Conservation (phyloP, 2,113 vertebrate species). For the Calonectris borealis region DNA sequence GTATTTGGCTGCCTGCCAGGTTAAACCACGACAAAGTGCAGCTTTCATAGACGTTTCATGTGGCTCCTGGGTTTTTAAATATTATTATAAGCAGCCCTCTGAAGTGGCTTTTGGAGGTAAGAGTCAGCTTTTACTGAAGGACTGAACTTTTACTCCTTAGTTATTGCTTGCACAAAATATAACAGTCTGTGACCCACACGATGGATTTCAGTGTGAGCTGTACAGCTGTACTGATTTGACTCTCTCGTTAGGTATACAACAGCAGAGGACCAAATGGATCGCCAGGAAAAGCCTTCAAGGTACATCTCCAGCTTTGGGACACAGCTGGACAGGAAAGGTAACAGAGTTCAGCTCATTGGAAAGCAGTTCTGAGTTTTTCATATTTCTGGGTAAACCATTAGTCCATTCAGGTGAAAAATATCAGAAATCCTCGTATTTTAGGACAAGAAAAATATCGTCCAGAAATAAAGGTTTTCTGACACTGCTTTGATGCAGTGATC, state of each 20-base stretch:
- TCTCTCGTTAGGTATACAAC: constrained; percentile 81
- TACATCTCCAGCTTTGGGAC: constrained; percentile 97
- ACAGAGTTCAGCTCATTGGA: neutral
- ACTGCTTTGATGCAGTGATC: neutral
- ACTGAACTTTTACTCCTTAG: neutral
- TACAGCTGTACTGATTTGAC: neutral
- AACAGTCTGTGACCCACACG: fast-evolving
- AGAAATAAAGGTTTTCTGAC: neutral
- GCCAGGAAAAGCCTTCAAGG: constrained; percentile 89
- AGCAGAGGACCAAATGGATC: constrained; percentile 83
- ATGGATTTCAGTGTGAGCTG: neutral
- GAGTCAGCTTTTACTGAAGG: neutral
- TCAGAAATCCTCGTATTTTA: neutral
- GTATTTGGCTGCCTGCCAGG: too few relatives aligned
- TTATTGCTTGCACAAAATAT: too few relatives aligned
- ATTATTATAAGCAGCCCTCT: neutral
- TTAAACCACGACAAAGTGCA: too few relatives aligned
- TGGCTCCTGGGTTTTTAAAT: neutral
- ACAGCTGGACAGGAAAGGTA: constrained; percentile 96
- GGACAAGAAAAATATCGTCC: too few relatives aligned
- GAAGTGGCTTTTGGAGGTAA: neutral
- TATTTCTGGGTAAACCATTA: neutral
- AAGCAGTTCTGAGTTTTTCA: neutral
- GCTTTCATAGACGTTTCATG: neutral
- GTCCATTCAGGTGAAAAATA: neutral